Conservation (phyloP, 2,888 invertebrate genomes). For the Parapristionchus giblindavisi region DNA sequence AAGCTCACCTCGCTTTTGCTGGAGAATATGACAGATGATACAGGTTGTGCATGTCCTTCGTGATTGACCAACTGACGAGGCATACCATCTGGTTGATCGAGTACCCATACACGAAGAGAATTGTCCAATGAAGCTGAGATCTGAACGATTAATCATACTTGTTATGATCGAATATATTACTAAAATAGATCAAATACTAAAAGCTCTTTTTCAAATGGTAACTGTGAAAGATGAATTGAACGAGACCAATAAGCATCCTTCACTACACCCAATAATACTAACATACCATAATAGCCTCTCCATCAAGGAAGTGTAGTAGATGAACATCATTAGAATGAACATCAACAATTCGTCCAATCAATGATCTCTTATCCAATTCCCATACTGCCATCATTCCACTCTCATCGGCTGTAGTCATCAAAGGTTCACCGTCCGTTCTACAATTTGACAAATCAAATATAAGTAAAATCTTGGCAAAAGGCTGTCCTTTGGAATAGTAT, state of each 20-base stretch:
- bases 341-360: slow-evolving; percentile 82
- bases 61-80: slow-evolving; percentile 68
- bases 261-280: neutral
- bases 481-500: too few relatives aligned
- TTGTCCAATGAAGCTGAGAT: slow-evolving; percentile 66
- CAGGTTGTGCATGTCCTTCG: slow-evolving; percentile 72
- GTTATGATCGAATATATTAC: neutral
- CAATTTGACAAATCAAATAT: too few relatives aligned
- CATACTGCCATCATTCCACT: slow-evolving; percentile 88
- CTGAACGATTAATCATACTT: slow-evolving; percentile 39
- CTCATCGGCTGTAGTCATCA: slow-evolving; percentile 59
- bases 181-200: slow-evolving; percentile 20
- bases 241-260: neutral
- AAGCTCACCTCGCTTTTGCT: slow-evolving; percentile 44
- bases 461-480: too few relatives aligned
- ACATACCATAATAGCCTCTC: slow-evolving; percentile 85
- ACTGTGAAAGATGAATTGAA: neutral
- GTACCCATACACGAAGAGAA: slow-evolving; percentile 74
- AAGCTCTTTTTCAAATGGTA: neutral
- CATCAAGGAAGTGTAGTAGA: slow-evolving; percentile 84
- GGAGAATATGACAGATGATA: slow-evolving; percentile 42
- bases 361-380: slow-evolving; percentile 79
- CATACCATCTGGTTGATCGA: slow-evolving; percentile 87
- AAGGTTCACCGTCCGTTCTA: slow-evolving; percentile 64
- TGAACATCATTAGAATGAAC: slow-evolving; percentile 83